Percentiles rank a stretch among this genome's conserved stretches.
phyloP scores from a whole-genome alignment of 2,113 vertebrate species.

The Macquaria ambigua region DNA sequence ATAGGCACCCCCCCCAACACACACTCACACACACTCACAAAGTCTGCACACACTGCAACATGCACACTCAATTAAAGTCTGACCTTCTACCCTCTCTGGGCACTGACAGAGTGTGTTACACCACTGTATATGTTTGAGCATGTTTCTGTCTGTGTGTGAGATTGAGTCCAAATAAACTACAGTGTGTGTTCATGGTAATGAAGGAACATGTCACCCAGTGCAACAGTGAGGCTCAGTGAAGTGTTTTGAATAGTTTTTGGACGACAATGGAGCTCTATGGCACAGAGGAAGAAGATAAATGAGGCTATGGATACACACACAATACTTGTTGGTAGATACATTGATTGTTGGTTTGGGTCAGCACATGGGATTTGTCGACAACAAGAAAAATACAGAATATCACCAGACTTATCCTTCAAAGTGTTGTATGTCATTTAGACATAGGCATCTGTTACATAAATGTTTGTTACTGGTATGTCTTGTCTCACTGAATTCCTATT shows the following conservation, averaged over 20 bases:
- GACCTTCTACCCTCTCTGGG: conserved; percentile 63
- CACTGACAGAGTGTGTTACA: conserved; percentile 52
- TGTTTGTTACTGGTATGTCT: neutral
- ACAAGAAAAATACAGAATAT: neutral
- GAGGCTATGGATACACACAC: too few relatives aligned
- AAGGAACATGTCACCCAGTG: neutral
- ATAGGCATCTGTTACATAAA: neutral
- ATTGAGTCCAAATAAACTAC: neutral
- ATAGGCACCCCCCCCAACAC: conserved; percentile 57
- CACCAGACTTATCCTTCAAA: neutral
- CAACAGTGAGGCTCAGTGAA: neutral
- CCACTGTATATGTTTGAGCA: conserved; percentile 8
- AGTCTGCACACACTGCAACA: conserved; percentile 44
- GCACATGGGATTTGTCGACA: neutral
- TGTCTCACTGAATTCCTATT: neutral
- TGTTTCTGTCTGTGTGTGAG: neutral
- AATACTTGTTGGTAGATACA: too few relatives aligned
- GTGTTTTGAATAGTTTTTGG: neutral
- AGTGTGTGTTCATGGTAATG: neutral
- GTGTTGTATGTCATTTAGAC: neutral
- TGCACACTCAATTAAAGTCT: conserved; percentile 85
- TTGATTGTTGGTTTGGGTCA: too few relatives aligned
- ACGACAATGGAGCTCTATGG: too few relatives aligned
- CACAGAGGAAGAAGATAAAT: too few relatives aligned
- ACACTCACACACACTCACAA: conserved; percentile 60